Evolutionary conservation across 2,888 invertebrate genomes (phyloP).

Genomic region (Tortricodes alternella): DNA sequence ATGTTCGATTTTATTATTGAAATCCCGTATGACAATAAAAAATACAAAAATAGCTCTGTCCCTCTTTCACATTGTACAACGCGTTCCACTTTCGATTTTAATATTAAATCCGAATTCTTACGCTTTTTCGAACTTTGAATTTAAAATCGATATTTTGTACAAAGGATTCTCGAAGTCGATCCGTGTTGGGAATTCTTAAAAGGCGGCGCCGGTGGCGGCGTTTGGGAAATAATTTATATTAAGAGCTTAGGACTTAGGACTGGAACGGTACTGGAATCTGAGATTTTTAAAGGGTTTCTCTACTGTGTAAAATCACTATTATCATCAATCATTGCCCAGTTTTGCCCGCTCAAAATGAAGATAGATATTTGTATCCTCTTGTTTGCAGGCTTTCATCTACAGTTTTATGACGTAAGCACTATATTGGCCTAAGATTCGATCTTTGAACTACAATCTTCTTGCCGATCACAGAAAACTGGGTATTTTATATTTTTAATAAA

Average conservation of each 20-base stretch:
- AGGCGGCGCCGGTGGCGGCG: constrained; percentile 43
- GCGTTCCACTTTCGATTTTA: constrained; percentile 50
- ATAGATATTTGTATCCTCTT: too few relatives aligned
- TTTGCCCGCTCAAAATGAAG: too few relatives aligned
- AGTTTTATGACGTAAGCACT: too few relatives aligned
- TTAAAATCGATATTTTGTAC: constrained; percentile 54
- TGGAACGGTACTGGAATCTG: too few relatives aligned
- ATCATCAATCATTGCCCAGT: too few relatives aligned
- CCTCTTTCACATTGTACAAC: constrained; percentile 47
- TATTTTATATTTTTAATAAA: too few relatives aligned
- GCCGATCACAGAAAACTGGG: too few relatives aligned
- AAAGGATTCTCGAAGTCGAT: constrained; percentile 48
- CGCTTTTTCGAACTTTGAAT: constrained; percentile 49
- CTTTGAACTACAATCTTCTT: too few relatives aligned
- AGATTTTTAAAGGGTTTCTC: background rate
- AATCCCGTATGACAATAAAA: constrained; percentile 67
- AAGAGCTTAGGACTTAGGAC: background rate
- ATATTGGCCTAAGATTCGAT: too few relatives aligned
- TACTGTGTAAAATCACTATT: too few relatives aligned
- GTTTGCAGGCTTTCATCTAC: too few relatives aligned
- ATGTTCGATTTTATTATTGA: too few relatives aligned
- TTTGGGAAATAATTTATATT: constrained; percentile 36
- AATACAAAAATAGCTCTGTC: constrained; percentile 40
- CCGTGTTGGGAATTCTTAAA: constrained; percentile 51
- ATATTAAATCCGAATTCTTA: constrained; percentile 52